A percentile compares a stretch with the other conserved stretches of the same genome.
phyloP scores from a whole-genome alignment of 2,113 vertebrate species.

The Bombycilla garrulus region DNA sequence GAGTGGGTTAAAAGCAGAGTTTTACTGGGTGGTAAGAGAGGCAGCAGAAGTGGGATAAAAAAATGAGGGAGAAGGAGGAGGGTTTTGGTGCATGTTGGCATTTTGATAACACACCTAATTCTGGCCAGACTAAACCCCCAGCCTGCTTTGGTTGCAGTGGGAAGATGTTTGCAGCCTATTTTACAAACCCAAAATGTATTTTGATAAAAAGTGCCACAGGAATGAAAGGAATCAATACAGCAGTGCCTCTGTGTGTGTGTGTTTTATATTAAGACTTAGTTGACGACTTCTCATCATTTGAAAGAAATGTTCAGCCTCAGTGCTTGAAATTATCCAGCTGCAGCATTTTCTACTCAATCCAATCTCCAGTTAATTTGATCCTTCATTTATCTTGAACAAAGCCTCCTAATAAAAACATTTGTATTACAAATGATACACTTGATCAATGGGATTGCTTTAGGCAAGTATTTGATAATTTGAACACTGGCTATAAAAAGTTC shows the following conservation, averaged over 20 bases:
- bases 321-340: conserved; percentile 63
- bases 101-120: neutral
- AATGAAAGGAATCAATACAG: neutral
- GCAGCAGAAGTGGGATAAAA: neutral
- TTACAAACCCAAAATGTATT: neutral
- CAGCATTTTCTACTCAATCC: conserved; percentile 57
- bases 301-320: conserved; percentile 60
- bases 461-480: conserved; percentile 67
- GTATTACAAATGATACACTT: conserved; percentile 69
- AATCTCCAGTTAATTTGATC: conserved; percentile 69
- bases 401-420: conserved; percentile 66
- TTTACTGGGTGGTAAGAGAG: neutral
- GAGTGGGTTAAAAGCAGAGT: neutral
- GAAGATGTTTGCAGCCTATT: neutral
- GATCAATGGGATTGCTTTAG: conserved; percentile 65
- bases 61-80: neutral
- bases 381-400: conserved; percentile 70
- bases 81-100: neutral
- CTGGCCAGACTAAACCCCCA: neutral
- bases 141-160: neutral
- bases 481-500: conserved; percentile 45
- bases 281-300: conserved; percentile 60
- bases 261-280: conserved; percentile 54
- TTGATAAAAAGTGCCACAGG: neutral
- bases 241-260: neutral